Evolutionary conservation across 2,797 vertebrate genomes (phyloP), one percentile per base, ranked within the genome.

Genomic region (Dermochelys coriacea): DNA sequence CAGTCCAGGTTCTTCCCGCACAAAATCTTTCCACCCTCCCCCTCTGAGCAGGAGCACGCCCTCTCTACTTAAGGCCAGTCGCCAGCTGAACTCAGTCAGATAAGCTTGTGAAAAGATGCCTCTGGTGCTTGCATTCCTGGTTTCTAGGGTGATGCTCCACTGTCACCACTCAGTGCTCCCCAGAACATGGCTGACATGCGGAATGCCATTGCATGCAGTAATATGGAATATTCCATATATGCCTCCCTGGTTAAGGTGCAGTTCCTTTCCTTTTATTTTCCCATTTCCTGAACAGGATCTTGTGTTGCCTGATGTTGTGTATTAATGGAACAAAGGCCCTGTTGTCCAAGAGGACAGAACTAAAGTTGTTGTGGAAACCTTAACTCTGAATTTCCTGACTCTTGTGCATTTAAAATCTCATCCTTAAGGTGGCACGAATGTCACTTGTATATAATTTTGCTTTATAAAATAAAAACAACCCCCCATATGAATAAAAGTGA

Each of bases 291-390:
- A 93, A 12, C n/a, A 37, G 47, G 19, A 80, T 92, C 90, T 86
- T 88, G 75, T 57, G 91, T 45, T 86, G 90, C 91, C 88, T 85
- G 57, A 92, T 41, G 93, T 93, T 85, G 94, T 68, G 75, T 19
- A 79, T 79, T 50, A 95, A 94, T 47, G 87, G 89, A 94, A 96
- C 75, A 79, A 87, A 91, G 80, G 25, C 85, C 88, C 82, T 7
- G 61, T 90, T 94, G 91, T 95, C 0, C 0, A 12, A 84, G 64
- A 96, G 57, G 82, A 77, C 89, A 97, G 89, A 94, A 93, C n/a
- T 3, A 2, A 91, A 87, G 94, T 88, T 97, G 92, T 94, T 92
- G 94, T 94, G 95, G 90, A 96, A 97, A 96, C 95, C 90, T 94
- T 59, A 93, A 87, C 81, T 95, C 84, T 77, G 87, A 81, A 77